A percentile compares a stretch with the other conserved stretches of the same genome.
phyloP scores from a whole-genome alignment of 1,140 invertebrate genomes.

The Penaeus vannamei region DNA sequence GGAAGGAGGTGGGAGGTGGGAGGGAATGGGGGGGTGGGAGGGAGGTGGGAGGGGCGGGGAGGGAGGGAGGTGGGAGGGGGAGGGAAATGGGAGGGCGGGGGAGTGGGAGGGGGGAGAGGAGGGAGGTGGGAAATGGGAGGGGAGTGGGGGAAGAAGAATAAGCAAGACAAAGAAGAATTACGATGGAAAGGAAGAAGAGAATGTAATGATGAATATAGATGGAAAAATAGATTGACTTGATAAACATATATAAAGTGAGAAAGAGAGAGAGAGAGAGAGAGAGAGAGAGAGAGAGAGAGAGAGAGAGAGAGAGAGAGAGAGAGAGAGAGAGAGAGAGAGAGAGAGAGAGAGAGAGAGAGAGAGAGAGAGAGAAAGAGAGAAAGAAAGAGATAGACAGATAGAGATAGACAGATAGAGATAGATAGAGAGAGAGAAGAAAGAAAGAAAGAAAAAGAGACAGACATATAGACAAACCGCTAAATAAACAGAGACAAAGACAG shows the following conservation, averaged over 20 bases:
- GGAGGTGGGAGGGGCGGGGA: neutral
- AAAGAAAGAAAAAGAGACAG: too few relatives aligned
- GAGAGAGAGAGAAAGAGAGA: too few relatives aligned
- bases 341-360: too few relatives aligned
- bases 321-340: too few relatives aligned
- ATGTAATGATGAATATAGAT: neutral
- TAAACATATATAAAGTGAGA: neutral
- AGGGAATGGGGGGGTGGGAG: neutral
- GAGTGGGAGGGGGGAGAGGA: neutral
- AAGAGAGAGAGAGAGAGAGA: conserved; percentile 23
- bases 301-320: neutral
- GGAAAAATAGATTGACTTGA: neutral
- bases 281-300: conserved; percentile 23
- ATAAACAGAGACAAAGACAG: too few relatives aligned
- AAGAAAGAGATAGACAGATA: too few relatives aligned
- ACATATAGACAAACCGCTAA: too few relatives aligned
- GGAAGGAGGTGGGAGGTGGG: neutral
- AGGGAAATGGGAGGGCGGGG: neutral
- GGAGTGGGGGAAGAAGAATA: neutral
- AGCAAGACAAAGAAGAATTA: neutral
- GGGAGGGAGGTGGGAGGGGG: neutral
- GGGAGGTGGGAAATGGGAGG: neutral
- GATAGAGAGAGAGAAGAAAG: too few relatives aligned
- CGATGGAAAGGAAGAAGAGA: neutral
- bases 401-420: too few relatives aligned